These are phyloP conservation scores for Apostichopus japonicus DNA, from an alignment of 35 echinoderm and acorn worm species.

Conservation along the genomic window DNA sequence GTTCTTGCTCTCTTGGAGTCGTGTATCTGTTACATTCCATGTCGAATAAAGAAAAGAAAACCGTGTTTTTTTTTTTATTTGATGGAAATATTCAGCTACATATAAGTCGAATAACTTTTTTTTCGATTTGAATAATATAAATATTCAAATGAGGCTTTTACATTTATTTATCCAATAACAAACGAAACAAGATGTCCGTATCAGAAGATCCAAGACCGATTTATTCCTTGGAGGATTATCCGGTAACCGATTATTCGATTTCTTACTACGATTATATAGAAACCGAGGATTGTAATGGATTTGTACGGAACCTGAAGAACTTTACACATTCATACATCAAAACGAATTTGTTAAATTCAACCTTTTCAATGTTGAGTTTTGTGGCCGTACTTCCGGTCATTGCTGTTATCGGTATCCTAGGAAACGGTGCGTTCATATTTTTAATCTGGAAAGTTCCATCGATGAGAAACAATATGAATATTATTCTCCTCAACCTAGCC, in stretches of 20 bases:
- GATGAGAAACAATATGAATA: constrained; percentile 72
- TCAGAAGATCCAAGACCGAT: too few relatives aligned
- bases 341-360: neutral
- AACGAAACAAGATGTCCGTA: too few relatives aligned
- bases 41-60: too few relatives aligned
- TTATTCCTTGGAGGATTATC: neutral
- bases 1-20: too few relatives aligned
- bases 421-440: constrained; percentile 59
- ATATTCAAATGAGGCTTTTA: too few relatives aligned
- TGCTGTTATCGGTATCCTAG: constrained; percentile 58
- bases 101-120: too few relatives aligned
- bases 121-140: too few relatives aligned
- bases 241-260: neutral
- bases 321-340: neutral
- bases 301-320: neutral
- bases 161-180: too few relatives aligned
- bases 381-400: constrained; percentile 51
- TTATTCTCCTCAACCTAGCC: constrained; percentile 60
- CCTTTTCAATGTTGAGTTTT: neutral
- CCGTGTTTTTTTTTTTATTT: too few relatives aligned
- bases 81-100: too few relatives aligned
- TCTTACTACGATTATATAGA: neutral
- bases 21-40: too few relatives aligned
- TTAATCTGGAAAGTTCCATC: constrained; percentile 54
- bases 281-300: constrained; percentile 15